A percentile compares a stretch with the other conserved stretches of the same genome.
These are phyloP conservation scores for Edolisoma coerulescens DNA, from an alignment of 2,113 vertebrate species.

Conservation along the genomic window DNA sequence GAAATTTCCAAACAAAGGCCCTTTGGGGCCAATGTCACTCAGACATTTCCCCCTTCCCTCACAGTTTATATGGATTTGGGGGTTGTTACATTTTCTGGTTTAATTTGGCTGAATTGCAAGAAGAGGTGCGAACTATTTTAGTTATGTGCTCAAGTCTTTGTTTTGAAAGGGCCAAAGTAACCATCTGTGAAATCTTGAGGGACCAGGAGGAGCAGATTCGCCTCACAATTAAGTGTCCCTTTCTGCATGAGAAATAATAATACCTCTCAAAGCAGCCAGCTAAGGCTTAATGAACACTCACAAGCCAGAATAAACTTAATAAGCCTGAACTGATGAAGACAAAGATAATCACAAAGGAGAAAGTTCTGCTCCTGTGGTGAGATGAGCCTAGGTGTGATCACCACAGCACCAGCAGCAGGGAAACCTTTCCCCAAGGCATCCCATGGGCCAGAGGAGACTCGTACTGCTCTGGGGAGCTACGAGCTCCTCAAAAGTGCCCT, in stretches of 20 bases:
- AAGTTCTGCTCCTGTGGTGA: not conserved
- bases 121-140: not conserved
- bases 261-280: not conserved
- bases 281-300: not conserved
- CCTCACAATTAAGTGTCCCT: not conserved
- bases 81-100: not conserved
- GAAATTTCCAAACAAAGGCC: not conserved
- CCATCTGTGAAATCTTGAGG: not conserved
- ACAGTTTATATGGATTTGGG: not conserved
- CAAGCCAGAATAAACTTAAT: not conserved
- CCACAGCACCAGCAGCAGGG: not conserved
- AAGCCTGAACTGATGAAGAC: not conserved
- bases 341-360: not conserved
- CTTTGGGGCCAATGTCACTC: not conserved
- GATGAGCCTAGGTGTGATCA: accelerated
- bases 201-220: not conserved
- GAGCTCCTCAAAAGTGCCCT: not conserved
- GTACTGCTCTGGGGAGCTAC: not conserved
- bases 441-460: not conserved
- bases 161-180: not conserved
- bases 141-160: not conserved
- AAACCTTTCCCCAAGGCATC: not conserved
- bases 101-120: not conserved
- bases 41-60: not conserved
- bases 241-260: not conserved